Conservation (phyloP, 2,113 vertebrate species). For the Harpagus bidentatus region DNA sequence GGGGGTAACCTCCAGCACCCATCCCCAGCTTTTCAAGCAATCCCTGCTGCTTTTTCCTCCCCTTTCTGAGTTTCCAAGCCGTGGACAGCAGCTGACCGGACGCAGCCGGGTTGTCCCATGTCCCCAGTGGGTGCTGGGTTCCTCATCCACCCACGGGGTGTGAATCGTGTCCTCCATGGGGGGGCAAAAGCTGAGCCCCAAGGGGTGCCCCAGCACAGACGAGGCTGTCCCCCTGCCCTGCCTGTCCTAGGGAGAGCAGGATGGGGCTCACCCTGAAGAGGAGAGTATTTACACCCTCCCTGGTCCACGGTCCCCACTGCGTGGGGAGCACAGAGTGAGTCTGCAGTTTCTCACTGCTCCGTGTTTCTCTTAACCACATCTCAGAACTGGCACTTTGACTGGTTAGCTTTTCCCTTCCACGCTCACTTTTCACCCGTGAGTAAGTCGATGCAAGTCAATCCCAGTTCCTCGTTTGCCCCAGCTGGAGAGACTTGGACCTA, state of each 20-base stretch:
- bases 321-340: rapidly evolving
- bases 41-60: too few species aligned
- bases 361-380: background rate
- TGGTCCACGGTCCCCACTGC: rapidly evolving
- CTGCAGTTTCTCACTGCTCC: background rate
- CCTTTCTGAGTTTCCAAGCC: background rate
- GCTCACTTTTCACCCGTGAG: background rate
- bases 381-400: background rate
- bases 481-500: background rate
- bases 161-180: too few species aligned
- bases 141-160: background rate
- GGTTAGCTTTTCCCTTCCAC: background rate
- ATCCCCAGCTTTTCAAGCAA: background rate
- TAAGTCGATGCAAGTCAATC: background rate
- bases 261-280: background rate
- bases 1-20: background rate
- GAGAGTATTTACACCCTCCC: background rate
- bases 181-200: background rate
- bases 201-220: rapidly evolving
- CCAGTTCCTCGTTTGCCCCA: background rate
- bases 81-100: background rate
- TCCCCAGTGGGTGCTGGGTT: background rate
- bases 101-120: background rate
- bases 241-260: background rate
- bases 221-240: background rate